Evolutionary conservation across 2,888 invertebrate genomes (phyloP), one percentile per base, ranked within the genome.

Genomic region (Cyclophora punctaria): DNA sequence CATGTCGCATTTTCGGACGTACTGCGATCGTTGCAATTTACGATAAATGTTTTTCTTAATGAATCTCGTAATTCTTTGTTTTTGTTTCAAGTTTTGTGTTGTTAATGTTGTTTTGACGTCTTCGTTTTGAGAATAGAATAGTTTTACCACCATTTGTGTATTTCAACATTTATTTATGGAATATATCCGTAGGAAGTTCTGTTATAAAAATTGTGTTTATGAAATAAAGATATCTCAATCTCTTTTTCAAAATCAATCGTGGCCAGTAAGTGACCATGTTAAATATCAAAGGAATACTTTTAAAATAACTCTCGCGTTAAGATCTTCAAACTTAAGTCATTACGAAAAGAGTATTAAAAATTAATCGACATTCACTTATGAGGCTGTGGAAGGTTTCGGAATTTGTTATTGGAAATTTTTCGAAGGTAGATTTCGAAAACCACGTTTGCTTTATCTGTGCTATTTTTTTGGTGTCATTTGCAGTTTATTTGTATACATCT

Each of bases 321-420:
- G 51, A 35, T 35, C 33, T 35, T 59, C 67, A 73, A 74, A 71
- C 76, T 74, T 70, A 77, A 83, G 77, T 80, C 78, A 82, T 83
- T 81, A 80, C 78, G 67, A 66, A 20, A 20, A 62, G 62, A 66
- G 57, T 64, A 66, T 67, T 73, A 63, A 67, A 67, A 78, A 74
- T 80, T 80, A 81, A 82, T 81, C 77, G 66, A 63, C 62, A 73
- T 83, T 79, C 81, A 80, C 73, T 83, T 83, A 83, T 81, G 82
- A 82, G 72, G 67, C 70, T 81, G 80, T 62, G 61, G 52, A 58
- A 53, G 64, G 67, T 83, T 83, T 76, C 51, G 41, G 48, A 71
- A 74, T 75, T 83, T 83, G 82, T 84, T 83, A 83, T 83, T 83
- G 80, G 83, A 82, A 64, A 20, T 20, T 37, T 4, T 37, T 37